These are phyloP conservation scores for Itoplectis maculator DNA, from an alignment of 2,888 invertebrate genomes.

Conservation along the genomic window DNA sequence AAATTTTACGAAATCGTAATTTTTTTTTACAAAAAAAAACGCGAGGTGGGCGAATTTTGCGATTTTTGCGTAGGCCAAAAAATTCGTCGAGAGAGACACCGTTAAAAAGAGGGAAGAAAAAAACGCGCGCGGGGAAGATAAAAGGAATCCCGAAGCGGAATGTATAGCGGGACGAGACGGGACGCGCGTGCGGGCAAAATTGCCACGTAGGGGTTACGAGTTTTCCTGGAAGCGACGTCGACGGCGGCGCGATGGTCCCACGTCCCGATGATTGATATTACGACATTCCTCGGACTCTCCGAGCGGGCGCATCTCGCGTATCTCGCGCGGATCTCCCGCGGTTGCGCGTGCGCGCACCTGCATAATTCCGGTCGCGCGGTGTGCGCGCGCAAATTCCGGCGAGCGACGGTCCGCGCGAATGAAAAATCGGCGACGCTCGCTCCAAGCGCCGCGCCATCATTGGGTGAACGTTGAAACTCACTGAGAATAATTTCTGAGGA, in stretches of 20 bases:
- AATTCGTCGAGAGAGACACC: too few species aligned
- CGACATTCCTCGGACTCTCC: slow-evolving; percentile 62
- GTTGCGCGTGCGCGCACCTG: slow-evolving; percentile 15
- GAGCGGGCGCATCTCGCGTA: slow-evolving; percentile 14
- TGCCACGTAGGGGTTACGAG: slow-evolving; percentile 62
- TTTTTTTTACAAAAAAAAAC: too few species aligned
- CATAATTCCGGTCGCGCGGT: background rate
- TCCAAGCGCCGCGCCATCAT: background rate
- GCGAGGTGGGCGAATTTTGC: background rate
- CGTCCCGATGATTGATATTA: slow-evolving; percentile 68
- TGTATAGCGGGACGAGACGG: slow-evolving; percentile 29
- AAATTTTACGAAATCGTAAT: too few species aligned
- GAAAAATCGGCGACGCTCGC: background rate
- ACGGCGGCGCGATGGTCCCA: slow-evolving; percentile 48
- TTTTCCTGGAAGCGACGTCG: slow-evolving; percentile 59
- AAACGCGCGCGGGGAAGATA: slow-evolving; percentile 28
- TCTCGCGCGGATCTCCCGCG: slow-evolving; percentile 6
- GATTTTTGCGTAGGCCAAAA: slow-evolving; percentile 37
- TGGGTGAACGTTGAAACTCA: too few species aligned
- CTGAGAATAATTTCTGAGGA: too few species aligned
- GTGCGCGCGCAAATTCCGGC: background rate
- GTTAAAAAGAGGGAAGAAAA: slow-evolving; percentile 35
- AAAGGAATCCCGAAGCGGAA: slow-evolving; percentile 44
- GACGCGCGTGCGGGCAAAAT: slow-evolving; percentile 45
- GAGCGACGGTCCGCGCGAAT: background rate